phyloP scores from a whole-genome alignment of 2,797 vertebrate species.

The Podargus strigoides region DNA sequence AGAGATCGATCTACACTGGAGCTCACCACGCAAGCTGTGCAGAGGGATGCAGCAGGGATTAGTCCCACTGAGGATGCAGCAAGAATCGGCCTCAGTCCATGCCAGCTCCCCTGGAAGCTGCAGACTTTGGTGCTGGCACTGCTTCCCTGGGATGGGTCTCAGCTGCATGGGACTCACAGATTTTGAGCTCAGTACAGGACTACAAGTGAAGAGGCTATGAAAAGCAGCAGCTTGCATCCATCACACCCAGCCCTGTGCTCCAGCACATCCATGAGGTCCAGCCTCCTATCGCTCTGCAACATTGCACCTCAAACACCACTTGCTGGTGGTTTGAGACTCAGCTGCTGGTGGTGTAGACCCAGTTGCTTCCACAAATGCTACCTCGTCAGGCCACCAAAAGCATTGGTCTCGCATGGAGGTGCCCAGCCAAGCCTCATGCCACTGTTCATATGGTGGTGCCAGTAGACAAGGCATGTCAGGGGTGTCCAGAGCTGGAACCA shows the following conservation, averaged over 20 bases:
- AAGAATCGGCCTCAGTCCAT: neutral
- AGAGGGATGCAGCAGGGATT: neutral
- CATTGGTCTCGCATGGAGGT: fast-evolving
- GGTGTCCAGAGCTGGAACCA: neutral
- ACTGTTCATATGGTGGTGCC: fast-evolving
- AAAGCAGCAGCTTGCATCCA: neutral
- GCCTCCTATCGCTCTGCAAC: fast-evolving
- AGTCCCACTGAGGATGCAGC: neutral
- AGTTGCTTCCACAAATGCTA: neutral
- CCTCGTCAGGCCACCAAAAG: neutral
- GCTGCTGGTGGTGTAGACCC: no score
- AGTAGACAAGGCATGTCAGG: neutral
- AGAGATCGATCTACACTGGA: neutral
- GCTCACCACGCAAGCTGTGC: no score
- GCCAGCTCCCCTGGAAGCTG: neutral
- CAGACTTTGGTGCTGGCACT: neutral
- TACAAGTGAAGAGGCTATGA: neutral
- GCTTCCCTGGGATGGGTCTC: neutral
- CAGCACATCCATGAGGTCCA: neutral
- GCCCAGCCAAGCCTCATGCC: neutral
- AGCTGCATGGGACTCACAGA: fast-evolving
- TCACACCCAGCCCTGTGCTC: neutral
- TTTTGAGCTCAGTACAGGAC: neutral
- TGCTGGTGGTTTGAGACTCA: neutral
- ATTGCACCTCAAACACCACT: neutral